phyloP scores from a whole-genome alignment of 1,140 invertebrate genomes.

The Papilio xuthus region DNA sequence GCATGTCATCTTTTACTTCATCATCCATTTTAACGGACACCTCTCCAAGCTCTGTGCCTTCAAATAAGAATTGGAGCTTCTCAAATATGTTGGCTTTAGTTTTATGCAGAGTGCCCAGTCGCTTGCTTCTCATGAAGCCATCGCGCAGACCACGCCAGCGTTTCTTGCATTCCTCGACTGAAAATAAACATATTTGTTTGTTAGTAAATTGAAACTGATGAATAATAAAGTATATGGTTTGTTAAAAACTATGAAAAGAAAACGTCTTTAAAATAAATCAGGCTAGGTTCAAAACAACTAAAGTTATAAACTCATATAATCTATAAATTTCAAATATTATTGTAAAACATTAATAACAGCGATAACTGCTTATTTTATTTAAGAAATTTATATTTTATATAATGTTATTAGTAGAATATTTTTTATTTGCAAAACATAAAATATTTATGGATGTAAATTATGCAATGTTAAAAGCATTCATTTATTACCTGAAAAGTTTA shows the following conservation, averaged over 20 bases:
- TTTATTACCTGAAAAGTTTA: background rate
- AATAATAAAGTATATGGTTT: background rate
- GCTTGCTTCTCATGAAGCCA: conserved; percentile 67
- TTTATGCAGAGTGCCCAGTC: conserved; percentile 66
- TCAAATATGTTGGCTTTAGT: conserved; percentile 65
- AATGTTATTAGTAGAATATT: too few species aligned
- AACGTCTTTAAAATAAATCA: background rate
- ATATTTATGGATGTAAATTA: background rate
- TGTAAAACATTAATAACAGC: too few species aligned
- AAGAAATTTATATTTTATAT: too few species aligned
- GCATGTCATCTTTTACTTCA: conserved; percentile 43
- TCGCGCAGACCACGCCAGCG: conserved; percentile 73
- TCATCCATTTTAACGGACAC: conserved; percentile 44
- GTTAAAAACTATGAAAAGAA: background rate
- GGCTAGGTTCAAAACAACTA: background rate
- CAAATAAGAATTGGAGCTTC: conserved; percentile 66
- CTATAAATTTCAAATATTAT: too few species aligned
- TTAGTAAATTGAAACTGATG: conserved; percentile 5
- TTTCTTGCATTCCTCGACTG: conserved; percentile 77
- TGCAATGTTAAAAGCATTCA: too few species aligned
- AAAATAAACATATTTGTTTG: conserved; percentile 45
- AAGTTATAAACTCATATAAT: too few species aligned
- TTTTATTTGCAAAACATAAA: background rate
- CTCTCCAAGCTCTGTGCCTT: conserved; percentile 44
- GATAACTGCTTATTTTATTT: too few species aligned